Percentiles rank a stretch among this genome's conserved stretches.
phyloP scores from a whole-genome alignment of 2,113 vertebrate species.

The Morone saxatilis region DNA sequence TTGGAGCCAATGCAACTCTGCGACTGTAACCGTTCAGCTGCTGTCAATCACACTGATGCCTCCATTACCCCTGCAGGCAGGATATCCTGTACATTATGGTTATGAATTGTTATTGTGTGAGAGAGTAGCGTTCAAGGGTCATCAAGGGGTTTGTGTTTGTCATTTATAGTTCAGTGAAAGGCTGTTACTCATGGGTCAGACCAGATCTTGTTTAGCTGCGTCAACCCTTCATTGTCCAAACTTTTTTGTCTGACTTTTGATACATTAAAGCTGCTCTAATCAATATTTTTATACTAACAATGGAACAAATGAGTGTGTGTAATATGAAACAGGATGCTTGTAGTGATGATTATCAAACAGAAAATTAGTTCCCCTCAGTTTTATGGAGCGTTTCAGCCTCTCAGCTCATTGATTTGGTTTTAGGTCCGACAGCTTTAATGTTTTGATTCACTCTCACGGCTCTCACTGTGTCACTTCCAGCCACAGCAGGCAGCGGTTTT shows the following conservation, averaged over 20 bases:
- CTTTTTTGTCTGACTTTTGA: neutral
- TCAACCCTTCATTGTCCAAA: neutral
- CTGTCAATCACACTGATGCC: slow-evolving; percentile 58
- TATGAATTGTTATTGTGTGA: slow-evolving; percentile 43
- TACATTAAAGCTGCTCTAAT: slow-evolving; percentile 13
- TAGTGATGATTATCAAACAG: no score
- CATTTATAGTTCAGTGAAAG: neutral
- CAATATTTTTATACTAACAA: neutral
- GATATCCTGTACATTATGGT: slow-evolving; percentile 61
- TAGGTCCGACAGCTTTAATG: neutral
- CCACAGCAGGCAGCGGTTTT: neutral
- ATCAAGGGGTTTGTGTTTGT: slow-evolving; percentile 11
- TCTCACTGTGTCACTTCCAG: no score
- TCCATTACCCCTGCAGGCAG: slow-evolving; percentile 49
- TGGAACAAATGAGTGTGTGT: neutral
- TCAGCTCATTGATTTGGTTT: neutral
- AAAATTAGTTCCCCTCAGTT: neutral
- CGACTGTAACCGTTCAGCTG: neutral
- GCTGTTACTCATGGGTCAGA: neutral
- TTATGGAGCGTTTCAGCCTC: no score
- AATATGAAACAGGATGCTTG: no score
- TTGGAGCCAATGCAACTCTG: slow-evolving; percentile 26
- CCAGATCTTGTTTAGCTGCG: neutral
- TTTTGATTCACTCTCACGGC: neutral
- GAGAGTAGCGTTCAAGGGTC: slow-evolving; percentile 17